Evolutionary conservation across 2,888 invertebrate species (phyloP), one percentile per base, ranked within the genome.

Genomic region (Amblyjoppa proteus): DNA sequence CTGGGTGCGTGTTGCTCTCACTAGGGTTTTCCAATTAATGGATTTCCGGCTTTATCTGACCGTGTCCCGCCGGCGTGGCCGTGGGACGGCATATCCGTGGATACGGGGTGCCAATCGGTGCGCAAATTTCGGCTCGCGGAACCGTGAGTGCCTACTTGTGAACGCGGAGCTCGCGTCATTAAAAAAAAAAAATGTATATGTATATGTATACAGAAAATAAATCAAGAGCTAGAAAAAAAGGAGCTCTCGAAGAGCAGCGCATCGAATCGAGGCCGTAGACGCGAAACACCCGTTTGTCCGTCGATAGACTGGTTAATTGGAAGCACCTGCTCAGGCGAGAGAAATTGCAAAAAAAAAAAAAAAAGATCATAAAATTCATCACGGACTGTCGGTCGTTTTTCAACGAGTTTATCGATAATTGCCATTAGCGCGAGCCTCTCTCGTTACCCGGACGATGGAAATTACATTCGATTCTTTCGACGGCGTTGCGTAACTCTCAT

Each of bases 11-110:
- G 80, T 87, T 86, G 85, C 87, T 80, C 87, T 82, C 87, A 86
- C 91, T 89, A 91, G 89, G 90, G 89, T 92, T 92, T 92, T 91
- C 92, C 92, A 91, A 93, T 93, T 93, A 93, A 93, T 92, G 92
- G 91, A 92, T 92, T 92, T 92, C 88, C 91, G 89, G 91, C 89
- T 90, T 91, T 91, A 92, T 90, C 88, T 88, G 90, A 87, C 88
- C 89, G 88, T 89, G 86, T 75, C 58, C 66, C 66, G 77, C 68
- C 49, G 34, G 25, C 56, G 41, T 66, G 68, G 58, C 56, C n/a
- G 70, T 38, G 45, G 49, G 51, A 45, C 7, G 28, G 51, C 6
- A 49, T 49, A 75, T n/a, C 25, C 58, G 64, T 70, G 49, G 56
- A 20, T 51, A 28, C 4, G 76, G 66, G 76, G 77, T 76, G 84